Base-by-base conservation (phyloP, 2,797 vertebrate genomes). In the Linurgus olivaceus region DNA sequence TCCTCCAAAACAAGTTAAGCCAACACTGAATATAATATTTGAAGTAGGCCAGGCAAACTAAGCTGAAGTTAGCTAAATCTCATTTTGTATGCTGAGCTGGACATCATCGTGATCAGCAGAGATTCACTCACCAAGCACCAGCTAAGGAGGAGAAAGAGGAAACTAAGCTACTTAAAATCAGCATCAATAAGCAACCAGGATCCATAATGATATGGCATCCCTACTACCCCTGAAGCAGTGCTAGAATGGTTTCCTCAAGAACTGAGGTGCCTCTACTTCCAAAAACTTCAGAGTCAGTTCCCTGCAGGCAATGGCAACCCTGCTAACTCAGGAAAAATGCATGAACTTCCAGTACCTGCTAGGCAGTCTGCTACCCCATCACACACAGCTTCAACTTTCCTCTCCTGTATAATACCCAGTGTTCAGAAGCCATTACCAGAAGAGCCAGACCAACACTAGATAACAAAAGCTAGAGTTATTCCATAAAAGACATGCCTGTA, bases 141-240 rank as follows among this genome's bases (percentile, higher is more conserved):
- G 26, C 17, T 25, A 44, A 66, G 50, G 37, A 71, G 7, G 10
- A 76, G 7, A 70, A 75, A 72, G 13, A 75, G 12, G 62, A 90
- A 91, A 88, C 17, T 38, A 76, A 87, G 17, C 45, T 67, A 88
- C 50, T 66, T 58, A 48, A 76, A 91, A 63, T 5, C 33, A 70
- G 26, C 42, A 74, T 37, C 87, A 63, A 52, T 42, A 83, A 82
- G 24, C 52, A 67, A 55, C 13, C 15, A 71, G 52, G 52, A 91
- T n/a, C 29, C 52, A 91, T 61, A 75, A 28, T 2, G 6, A 66
- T 13, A 54, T 3, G 9, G 29, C 51, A 58, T 26, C 51, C 24
- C 65, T 50, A 73, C 13, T 72, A 42, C 2, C 24, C 85, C 50
- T 74, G 65, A 42, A 77, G 78, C 61, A 70, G 80, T 16, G 54